These are phyloP conservation scores for Cephus rjabovi DNA, from an alignment of 2,888 invertebrate species.

Conservation along the genomic window DNA sequence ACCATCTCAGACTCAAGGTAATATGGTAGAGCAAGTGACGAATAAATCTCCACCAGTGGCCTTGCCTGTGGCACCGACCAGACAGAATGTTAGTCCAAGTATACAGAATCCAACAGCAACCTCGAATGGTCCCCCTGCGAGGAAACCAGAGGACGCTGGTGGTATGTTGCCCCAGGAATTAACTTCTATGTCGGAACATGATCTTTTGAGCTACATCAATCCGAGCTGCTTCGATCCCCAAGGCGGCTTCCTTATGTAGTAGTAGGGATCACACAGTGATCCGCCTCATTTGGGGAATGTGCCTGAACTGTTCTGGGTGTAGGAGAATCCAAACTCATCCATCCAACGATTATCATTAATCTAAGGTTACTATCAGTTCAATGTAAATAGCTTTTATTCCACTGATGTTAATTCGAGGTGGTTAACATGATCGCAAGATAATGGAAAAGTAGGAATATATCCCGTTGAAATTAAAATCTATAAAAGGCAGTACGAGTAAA, in stretches of 20 bases:
- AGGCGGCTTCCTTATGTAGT: slow-evolving; percentile 61
- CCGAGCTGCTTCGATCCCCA: slow-evolving; percentile 86
- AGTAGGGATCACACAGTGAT: slow-evolving; percentile 3
- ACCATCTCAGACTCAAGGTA: slow-evolving; percentile 43
- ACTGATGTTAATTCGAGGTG: not conserved
- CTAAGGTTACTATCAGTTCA: not conserved
- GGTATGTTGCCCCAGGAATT: slow-evolving; percentile 78
- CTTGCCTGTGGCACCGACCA: slow-evolving; percentile 51
- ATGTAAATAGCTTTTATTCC: slow-evolving; percentile 6
- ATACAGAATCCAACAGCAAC: slow-evolving; percentile 70
- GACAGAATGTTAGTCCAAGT: slow-evolving; percentile 68
- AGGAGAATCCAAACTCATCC: slow-evolving; percentile 3
- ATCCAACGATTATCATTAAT: slow-evolving; percentile 7
- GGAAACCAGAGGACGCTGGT: slow-evolving; percentile 63
- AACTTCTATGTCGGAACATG: slow-evolving; percentile 88
- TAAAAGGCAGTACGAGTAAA: not conserved
- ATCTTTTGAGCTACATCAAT: slow-evolving; percentile 89
- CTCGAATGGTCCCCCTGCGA: slow-evolving; percentile 69
- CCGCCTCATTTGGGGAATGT: not conserved
- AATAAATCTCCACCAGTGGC: slow-evolving; percentile 53
- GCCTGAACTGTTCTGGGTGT: not conserved
- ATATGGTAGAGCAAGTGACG: slow-evolving; percentile 58
- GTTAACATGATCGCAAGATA: not conserved
- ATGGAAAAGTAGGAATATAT: not conserved
- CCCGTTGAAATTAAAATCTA: not conserved